Conservation (phyloP, 2,113 vertebrate genomes). For the Hyaena hyaena region DNA sequence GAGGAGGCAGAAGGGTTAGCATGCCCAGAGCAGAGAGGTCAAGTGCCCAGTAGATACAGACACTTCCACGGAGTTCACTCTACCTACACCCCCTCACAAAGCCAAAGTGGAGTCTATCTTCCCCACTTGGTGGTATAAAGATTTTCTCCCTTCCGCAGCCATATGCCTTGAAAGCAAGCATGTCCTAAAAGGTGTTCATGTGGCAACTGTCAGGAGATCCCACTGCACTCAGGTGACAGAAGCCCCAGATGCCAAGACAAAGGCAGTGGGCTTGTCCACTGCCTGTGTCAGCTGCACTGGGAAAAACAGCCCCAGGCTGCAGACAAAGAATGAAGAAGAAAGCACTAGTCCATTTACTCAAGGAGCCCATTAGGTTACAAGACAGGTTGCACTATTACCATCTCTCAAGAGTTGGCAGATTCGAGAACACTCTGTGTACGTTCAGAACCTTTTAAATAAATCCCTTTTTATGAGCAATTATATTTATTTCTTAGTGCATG, state of each 20-base stretch:
- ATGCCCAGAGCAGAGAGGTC: neutral
- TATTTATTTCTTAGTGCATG: neutral
- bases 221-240: neutral
- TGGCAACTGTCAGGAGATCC: neutral
- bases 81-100: neutral
- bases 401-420: neutral
- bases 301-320: neutral
- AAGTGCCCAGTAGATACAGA: neutral
- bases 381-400: too few species aligned
- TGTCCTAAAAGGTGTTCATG: neutral
- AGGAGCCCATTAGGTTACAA: neutral
- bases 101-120: neutral
- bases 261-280: rapidly evolving
- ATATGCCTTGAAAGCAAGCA: neutral
- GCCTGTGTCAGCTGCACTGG: neutral
- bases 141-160: neutral
- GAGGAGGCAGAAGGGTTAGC: neutral
- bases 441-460: neutral
- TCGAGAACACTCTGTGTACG: neutral
- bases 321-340: neutral
- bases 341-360: neutral
- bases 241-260: neutral
- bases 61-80: neutral
- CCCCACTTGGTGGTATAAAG: neutral
- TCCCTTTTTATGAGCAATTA: neutral